Percentiles rank a stretch among this genome's conserved stretches.
These are phyloP conservation scores for Gymnocheta viridis DNA, from an alignment of 2,888 invertebrate genomes.

Conservation along the genomic window DNA sequence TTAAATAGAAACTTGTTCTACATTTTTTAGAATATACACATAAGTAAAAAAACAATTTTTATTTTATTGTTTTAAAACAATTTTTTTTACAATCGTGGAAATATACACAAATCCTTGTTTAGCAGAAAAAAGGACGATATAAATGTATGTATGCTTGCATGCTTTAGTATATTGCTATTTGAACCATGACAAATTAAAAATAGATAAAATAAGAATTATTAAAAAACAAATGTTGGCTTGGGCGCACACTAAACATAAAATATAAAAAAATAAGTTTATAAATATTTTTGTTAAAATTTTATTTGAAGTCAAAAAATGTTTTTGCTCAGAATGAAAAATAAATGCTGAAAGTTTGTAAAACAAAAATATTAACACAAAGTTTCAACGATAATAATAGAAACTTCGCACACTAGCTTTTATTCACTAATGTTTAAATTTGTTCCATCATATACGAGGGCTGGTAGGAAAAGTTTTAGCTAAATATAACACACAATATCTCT, in stretches of 20 bases:
- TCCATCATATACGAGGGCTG: background rate
- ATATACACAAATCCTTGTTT: background rate
- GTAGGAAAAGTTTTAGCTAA: background rate
- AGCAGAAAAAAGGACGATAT: background rate
- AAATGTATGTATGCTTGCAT: slow-evolving; percentile 1
- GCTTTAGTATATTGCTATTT: slow-evolving; percentile 32
- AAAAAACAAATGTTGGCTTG: slow-evolving; percentile 36
- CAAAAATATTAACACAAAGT: slow-evolving; percentile 61
- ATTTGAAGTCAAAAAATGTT: slow-evolving; percentile 26
- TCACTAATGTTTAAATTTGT: background rate
- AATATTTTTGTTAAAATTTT: slow-evolving; percentile 8
- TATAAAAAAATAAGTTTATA: slow-evolving; percentile 2
- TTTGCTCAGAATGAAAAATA: slow-evolving; percentile 23
- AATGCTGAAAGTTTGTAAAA: slow-evolving; percentile 49
- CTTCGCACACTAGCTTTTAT: background rate
- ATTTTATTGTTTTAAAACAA: slow-evolving; percentile 46
- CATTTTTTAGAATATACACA: background rate
- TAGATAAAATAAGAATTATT: slow-evolving; percentile 51
- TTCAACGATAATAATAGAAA: slow-evolving; percentile 42
- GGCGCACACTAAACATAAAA: slow-evolving; percentile 17
- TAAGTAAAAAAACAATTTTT: slow-evolving; percentile 16
- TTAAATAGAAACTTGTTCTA: slow-evolving; percentile 35
- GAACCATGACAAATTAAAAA: slow-evolving; percentile 63
- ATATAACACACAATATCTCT: no score
- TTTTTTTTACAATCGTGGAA: background rate